Evolutionary conservation across 1,140 invertebrate genomes (phyloP).

Genomic region (Atta texana): DNA sequence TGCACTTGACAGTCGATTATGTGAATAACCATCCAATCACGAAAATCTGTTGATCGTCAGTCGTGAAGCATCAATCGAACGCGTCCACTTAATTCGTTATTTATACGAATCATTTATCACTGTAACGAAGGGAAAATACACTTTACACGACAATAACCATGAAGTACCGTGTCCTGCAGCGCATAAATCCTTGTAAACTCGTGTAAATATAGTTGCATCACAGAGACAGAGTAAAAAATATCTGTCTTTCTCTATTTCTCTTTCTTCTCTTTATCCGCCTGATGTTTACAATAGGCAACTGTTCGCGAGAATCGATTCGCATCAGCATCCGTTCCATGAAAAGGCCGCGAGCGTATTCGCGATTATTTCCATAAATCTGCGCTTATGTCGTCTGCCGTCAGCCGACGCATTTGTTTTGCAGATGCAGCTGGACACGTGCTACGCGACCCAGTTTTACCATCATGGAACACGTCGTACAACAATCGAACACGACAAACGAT

Average conservation of each 20-base stretch:
- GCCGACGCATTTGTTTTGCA: constrained; percentile 46
- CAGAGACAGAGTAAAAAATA: not conserved
- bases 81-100: constrained; percentile 27
- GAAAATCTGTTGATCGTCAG: not conserved
- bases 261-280: not conserved
- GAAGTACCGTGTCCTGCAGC: constrained; percentile 2
- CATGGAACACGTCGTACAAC: not conserved
- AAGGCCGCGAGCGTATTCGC: not conserved
- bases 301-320: constrained; percentile 30
- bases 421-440: constrained; percentile 29
- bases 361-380: constrained; percentile 58
- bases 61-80: constrained; percentile 47
- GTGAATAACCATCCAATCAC: not conserved
- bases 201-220: constrained; percentile 31
- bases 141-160: not conserved
- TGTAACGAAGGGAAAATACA: constrained; percentile 7
- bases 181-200: constrained; percentile 1
- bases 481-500: constrained; percentile 16
- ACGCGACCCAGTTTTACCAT: constrained; percentile 35
- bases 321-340: constrained; percentile 30
- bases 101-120: constrained; percentile 32
- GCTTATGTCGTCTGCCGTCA: constrained; percentile 31
- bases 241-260: not conserved
- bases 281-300: constrained; percentile 16
- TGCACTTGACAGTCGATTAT: constrained; percentile 40